A percentile compares a stretch with the other conserved stretches of the same genome.
phyloP scores from a whole-genome alignment of 2,797 vertebrate genomes.

The Cottoperca gobio region DNA sequence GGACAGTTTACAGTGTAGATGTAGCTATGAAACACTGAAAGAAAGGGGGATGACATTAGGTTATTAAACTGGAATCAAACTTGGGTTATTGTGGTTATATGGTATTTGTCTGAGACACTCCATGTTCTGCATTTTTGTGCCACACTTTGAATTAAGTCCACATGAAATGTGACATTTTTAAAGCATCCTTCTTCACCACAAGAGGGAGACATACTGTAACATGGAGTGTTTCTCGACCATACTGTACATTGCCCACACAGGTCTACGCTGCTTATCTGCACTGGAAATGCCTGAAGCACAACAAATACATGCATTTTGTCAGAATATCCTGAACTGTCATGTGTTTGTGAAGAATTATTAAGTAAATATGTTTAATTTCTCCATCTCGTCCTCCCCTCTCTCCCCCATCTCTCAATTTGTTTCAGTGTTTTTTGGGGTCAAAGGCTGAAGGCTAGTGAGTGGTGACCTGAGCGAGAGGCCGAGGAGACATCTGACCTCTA shows the following conservation, averaged over 20 bases:
- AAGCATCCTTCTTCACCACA: conserved; percentile 63
- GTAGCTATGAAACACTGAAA: background rate
- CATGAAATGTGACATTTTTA: conserved; percentile 7
- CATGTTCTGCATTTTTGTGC: conserved; percentile 2
- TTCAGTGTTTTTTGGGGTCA: conserved; percentile 89
- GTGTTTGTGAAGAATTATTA: conserved; percentile 11
- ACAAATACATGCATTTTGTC: background rate
- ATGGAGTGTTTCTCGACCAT: conserved; percentile 22
- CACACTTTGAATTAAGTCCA: background rate
- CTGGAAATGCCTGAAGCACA: conserved; percentile 7
- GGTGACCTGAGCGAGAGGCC: conserved; percentile 82
- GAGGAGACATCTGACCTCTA: conserved; percentile 75
- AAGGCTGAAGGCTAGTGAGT: conserved; percentile 82
- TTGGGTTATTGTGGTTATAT: fast-evolving
- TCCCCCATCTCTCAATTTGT: conserved; percentile 87
- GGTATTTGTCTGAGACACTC: background rate
- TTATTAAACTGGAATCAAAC: background rate
- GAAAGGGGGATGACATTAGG: background rate
- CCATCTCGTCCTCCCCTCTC: conserved; percentile 18
- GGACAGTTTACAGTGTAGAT: background rate
- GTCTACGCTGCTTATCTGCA: conserved; percentile 18
- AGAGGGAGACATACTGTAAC: conserved; percentile 78
- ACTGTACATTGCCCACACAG: conserved; percentile 21
- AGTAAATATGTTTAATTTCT: conserved; percentile 31
- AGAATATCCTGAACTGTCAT: background rate